Evolutionary conservation across 2,888 invertebrate genomes (phyloP), one percentile per base, ranked within the genome.

Genomic region (Perizoma flavofasciatum): DNA sequence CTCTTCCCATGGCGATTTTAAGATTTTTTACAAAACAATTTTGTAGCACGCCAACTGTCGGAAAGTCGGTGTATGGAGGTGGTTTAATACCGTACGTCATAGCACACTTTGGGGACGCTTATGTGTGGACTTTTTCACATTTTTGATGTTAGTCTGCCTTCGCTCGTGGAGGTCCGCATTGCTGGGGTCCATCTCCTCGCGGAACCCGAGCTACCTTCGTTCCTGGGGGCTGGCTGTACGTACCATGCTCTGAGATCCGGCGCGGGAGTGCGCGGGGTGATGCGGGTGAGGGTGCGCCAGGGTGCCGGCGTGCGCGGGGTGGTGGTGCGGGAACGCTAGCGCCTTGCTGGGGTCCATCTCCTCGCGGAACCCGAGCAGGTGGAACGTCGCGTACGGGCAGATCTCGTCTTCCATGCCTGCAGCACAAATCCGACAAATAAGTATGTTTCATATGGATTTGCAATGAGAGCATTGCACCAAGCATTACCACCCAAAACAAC

Each of bases 371-470:
- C 97, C 98, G 59, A 98, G 94, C 79, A 98, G 94, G 87, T 98
- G 98, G 96, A 98, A 98, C 45, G 98, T 98, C 6, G 98, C 98
- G 90, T 98, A 98, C 46, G 98, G 98, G 91, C 98, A 98, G 85
- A 98, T 98, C 88, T 98, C 98, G 82, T 98, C 98, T 85, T 98
- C 97, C 96, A 97, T 97, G 85, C 97, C 97, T 96, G 93, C 40
- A 32, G 6, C 5, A 22, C 8, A 50, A 41, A 41, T n/a, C 4
- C 5, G 4, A 10, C 41, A 7, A 39, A 41, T 41, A 10, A 41
- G 41, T 10, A 41, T 41, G 9, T 39, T 39, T 39, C 9, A 8
- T 4, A 39, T 39, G 22, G 22, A 22, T 22, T 22, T 22, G 22
- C 22, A 22, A 22, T 22, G 22, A 22, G 22, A 22, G 22, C 22